Conservation (phyloP, 2,888 invertebrate species). For the Pristionchus mayeri region DNA sequence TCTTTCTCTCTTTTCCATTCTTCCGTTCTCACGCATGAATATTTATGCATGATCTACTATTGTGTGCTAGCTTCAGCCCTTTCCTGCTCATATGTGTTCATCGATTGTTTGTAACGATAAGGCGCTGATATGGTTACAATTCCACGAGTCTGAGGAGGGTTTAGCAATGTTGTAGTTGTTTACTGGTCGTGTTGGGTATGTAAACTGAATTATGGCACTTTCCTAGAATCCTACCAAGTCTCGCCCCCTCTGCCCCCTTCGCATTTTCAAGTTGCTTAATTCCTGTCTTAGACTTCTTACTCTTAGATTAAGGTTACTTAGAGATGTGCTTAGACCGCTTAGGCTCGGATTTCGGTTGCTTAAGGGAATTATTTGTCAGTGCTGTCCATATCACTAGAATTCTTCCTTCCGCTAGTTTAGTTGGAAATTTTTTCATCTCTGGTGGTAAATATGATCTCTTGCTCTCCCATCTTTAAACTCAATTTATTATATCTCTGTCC, state of each 20-base stretch:
- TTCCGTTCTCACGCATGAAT: background rate
- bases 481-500: background rate
- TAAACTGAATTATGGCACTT: too few species aligned
- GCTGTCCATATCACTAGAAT: background rate
- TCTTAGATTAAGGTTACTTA: too few species aligned
- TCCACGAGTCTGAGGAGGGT: too few species aligned
- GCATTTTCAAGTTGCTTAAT: too few species aligned
- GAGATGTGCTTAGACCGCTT: too few species aligned
- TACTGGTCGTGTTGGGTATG: too few species aligned
- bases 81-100: background rate
- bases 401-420: slow-evolving; percentile 14
- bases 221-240: too few species aligned
- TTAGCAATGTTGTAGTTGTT: too few species aligned
- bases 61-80: background rate
- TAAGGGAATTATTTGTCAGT: slow-evolving; percentile 34
- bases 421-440: slow-evolving; percentile 29
- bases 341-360: background rate
- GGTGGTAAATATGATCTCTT: background rate
- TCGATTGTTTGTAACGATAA: background rate
- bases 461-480: slow-evolving; percentile 19
- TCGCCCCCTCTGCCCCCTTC: too few species aligned
- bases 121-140: background rate
- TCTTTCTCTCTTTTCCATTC: background rate
- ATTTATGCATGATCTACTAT: slow-evolving; percentile 39
- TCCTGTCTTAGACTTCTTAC: too few species aligned